Evolutionary conservation across 2,797 vertebrate species (phyloP).

Genomic region (Tokudaia tokunoshimensis): DNA sequence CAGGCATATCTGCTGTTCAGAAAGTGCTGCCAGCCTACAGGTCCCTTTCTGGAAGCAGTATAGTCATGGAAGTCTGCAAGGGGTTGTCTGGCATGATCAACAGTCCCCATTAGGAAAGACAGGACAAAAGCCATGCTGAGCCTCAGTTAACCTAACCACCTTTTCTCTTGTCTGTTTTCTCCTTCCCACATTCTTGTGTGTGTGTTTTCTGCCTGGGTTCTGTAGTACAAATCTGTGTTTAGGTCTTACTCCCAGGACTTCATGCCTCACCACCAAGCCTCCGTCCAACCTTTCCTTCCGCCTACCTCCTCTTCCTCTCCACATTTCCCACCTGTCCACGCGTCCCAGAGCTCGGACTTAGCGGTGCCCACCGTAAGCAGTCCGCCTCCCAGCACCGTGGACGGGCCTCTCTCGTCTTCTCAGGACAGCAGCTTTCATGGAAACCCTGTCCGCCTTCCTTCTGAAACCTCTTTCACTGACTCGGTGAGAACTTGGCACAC

Average conservation of each 20-base stretch:
- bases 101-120: background rate
- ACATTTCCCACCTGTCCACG: constrained; percentile 89
- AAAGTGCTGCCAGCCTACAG: background rate
- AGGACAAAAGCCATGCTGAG: background rate
- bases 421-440: constrained; percentile 94
- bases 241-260: constrained; percentile 93
- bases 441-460: constrained; percentile 95
- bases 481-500: constrained; percentile 92
- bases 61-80: background rate
- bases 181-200: constrained; percentile 75
- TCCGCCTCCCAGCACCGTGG: constrained; percentile 91
- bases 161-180: constrained; percentile 88
- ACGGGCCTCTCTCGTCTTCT: constrained; percentile 94
- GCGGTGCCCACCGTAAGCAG: constrained; percentile 91
- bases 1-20: rapidly evolving
- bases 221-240: constrained; percentile 91
- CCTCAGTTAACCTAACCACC: constrained; percentile 86
- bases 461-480: constrained; percentile 96
- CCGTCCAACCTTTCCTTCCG: constrained; percentile 91
- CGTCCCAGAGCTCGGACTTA: constrained; percentile 93
- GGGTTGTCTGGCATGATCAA: background rate
- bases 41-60: background rate
- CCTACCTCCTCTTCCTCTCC: constrained; percentile 91
- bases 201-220: constrained; percentile 65
- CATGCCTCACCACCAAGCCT: constrained; percentile 89